These are phyloP conservation scores for Bagarius yarrelli DNA, from an alignment of 2,113 vertebrate genomes.

Conservation along the genomic window DNA sequence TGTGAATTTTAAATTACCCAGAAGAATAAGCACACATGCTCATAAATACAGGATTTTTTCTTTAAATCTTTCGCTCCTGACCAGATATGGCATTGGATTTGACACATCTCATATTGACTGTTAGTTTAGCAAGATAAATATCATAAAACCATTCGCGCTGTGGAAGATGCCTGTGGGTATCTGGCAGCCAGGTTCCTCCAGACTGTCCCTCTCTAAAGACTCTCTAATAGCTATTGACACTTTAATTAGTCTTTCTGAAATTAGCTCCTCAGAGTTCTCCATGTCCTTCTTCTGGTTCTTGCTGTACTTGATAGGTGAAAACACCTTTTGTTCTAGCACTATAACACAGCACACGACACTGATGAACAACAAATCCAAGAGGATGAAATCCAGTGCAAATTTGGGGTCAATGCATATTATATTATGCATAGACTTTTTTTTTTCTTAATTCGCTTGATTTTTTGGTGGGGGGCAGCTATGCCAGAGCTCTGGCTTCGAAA, in stretches of 20 bases:
- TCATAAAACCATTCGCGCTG: constrained; percentile 34
- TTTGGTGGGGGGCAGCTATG: not conserved
- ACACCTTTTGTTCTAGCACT: no score
- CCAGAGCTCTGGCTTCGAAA: constrained; percentile 19
- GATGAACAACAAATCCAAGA: not conserved
- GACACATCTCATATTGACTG: constrained; percentile 34
- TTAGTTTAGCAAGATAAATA: constrained; percentile 31
- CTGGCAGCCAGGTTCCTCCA: constrained; percentile 44
- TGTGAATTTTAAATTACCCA: not conserved
- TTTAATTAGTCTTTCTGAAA: constrained; percentile 45
- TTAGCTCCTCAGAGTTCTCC: constrained; percentile 18
- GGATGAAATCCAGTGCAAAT: constrained; percentile 4
- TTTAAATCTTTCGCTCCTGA: not conserved
- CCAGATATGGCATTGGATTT: constrained; percentile 14
- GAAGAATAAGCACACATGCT: not conserved
- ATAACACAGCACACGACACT: not conserved
- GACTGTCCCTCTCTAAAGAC: constrained; percentile 24
- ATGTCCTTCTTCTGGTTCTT: constrained; percentile 44
- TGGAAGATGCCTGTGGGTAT: constrained; percentile 47
- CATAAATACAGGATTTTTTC: constrained; percentile 5
- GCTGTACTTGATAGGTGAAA: not conserved
- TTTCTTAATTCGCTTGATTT: no score
- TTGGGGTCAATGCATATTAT: no score
- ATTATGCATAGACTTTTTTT: no score
- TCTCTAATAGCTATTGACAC: constrained; percentile 48